Conservation (phyloP, 2,888 invertebrate species). For the Dendrolimus pini region DNA sequence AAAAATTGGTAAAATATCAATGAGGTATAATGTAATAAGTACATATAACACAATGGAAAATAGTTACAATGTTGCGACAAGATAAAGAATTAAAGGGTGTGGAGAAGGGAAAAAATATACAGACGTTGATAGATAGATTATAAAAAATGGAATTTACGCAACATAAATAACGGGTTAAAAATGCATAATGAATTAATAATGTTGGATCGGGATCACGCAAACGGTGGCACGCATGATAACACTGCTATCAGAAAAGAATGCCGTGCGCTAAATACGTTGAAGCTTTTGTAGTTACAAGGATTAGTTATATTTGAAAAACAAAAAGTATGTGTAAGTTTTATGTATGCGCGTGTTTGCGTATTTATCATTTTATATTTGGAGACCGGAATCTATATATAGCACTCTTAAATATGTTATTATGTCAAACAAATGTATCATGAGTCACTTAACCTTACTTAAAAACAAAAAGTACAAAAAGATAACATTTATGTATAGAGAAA, state of each 20-base stretch:
- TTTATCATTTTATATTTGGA: background rate
- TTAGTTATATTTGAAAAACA: conserved; percentile 19
- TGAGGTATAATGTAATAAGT: no score
- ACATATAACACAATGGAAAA: no score
- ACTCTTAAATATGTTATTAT: no score
- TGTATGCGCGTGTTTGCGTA: background rate
- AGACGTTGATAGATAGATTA: no score
- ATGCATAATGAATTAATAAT: background rate
- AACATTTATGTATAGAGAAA: no score
- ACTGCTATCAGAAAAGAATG: background rate
- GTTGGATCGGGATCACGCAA: background rate
- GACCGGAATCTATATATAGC: background rate
- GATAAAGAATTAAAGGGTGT: no score
- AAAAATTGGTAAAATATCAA: no score
- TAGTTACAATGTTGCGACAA: no score
- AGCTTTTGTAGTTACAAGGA: conserved; percentile 9
- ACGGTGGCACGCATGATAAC: background rate
- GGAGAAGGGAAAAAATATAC: no score
- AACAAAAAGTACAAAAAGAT: no score
- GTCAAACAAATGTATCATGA: no score
- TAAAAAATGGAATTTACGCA: background rate
- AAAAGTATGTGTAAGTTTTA: conserved; percentile 5
- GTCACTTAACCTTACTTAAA: no score
- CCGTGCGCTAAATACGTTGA: conserved; percentile 1
- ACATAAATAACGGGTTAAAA: background rate